These are phyloP conservation scores for Synergus laeviventris DNA, from an alignment of 2,888 invertebrate species.

Conservation along the genomic window DNA sequence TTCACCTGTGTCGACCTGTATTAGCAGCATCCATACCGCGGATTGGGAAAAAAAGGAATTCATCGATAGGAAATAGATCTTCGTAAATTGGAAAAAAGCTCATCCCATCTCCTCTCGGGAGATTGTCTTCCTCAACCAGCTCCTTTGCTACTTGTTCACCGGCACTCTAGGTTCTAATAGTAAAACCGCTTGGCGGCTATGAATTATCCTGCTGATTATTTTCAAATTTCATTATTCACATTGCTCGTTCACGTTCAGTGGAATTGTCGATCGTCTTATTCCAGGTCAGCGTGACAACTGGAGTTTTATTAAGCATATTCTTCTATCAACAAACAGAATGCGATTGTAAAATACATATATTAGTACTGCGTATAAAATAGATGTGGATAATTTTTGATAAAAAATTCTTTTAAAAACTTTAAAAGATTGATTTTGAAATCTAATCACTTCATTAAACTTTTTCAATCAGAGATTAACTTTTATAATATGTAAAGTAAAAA, in stretches of 20 bases:
- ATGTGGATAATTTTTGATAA: no score
- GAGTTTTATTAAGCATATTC: neutral
- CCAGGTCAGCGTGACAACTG: neutral
- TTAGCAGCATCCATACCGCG: conserved; percentile 48
- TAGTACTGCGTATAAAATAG: no score
- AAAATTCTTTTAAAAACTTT: no score
- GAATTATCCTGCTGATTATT: conserved; percentile 73
- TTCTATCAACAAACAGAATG: neutral
- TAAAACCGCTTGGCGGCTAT: conserved; percentile 69
- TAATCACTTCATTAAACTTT: no score
- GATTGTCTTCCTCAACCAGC: conserved; percentile 72
- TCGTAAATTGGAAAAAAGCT: conserved; percentile 61
- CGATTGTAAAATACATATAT: no score
- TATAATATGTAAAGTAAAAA: no score
- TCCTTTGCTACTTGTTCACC: conserved; percentile 48
- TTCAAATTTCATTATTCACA: conserved; percentile 74
- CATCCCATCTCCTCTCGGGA: conserved; percentile 75
- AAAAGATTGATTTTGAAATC: no score
- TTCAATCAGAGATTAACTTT: no score
- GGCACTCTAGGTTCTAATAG: conserved; percentile 51
- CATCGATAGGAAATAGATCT: conserved; percentile 75
- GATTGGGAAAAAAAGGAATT: conserved; percentile 53
- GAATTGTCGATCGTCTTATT: neutral
- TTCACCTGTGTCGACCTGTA: conserved; percentile 56
- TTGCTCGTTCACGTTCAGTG: conserved; percentile 42